Evolutionary conservation across 2,113 vertebrate genomes (phyloP).

Genomic region (Motacilla alba): DNA sequence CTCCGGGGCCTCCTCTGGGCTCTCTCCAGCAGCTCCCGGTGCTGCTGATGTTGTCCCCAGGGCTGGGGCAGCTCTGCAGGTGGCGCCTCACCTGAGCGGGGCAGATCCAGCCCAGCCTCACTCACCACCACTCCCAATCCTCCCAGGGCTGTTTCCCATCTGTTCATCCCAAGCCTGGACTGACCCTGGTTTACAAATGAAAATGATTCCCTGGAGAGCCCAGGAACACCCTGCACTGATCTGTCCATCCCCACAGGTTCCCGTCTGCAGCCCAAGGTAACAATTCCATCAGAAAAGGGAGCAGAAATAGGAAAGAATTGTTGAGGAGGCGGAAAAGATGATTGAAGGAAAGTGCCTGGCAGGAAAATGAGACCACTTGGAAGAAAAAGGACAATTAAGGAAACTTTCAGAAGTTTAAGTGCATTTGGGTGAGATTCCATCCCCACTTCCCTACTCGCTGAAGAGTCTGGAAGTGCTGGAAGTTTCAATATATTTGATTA

Average conservation of each 20-base stretch:
- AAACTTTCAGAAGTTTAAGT: neutral
- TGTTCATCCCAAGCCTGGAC: neutral
- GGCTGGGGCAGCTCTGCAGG: neutral
- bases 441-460: neutral
- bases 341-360: neutral
- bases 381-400: neutral
- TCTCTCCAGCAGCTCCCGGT: neutral
- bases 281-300: neutral
- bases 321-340: neutral
- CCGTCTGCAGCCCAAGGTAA: fast-evolving
- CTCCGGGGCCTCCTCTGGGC: neutral
- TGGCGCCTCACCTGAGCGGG: neutral
- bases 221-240: neutral
- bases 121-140: neutral
- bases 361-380: neutral
- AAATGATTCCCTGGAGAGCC: neutral
- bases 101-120: neutral
- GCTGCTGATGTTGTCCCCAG: neutral
- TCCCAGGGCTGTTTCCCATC: neutral
- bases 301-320: neutral
- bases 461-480: neutral
- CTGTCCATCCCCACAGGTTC: neutral
- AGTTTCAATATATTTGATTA: neutral
- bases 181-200: neutral
- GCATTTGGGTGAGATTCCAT: neutral